A percentile compares a stretch with the other conserved stretches of the same genome.
phyloP scores from a whole-genome alignment of 1,140 invertebrate species.

The Ylistrum balloti region DNA sequence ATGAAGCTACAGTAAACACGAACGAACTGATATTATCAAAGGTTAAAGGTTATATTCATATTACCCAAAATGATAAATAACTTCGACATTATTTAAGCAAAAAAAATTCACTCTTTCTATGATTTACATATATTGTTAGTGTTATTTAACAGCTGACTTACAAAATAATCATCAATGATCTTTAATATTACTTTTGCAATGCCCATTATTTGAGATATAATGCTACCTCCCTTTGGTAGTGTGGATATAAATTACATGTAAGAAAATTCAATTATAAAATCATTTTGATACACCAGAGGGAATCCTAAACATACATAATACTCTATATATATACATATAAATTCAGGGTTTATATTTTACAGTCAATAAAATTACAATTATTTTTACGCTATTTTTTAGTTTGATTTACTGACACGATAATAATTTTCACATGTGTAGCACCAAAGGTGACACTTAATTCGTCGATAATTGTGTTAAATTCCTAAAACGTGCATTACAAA shows the following conservation, averaged over 20 bases:
- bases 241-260: not conserved
- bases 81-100: not conserved
- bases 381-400: not conserved
- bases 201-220: not conserved
- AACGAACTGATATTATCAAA: no score
- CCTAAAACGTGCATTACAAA: not conserved
- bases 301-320: not conserved
- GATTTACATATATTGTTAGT: not conserved
- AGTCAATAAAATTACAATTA: not conserved
- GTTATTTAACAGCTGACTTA: not conserved
- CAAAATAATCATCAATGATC: not conserved
- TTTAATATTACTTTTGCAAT: not conserved
- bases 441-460: not conserved
- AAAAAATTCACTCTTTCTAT: not conserved
- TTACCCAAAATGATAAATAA: no score
- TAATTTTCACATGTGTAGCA: not conserved
- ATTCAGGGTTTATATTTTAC: not conserved
- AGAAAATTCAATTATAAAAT: not conserved
- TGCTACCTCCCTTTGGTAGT: not conserved
- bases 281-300: not conserved
- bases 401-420: not conserved
- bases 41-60: no score
- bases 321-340: not conserved
- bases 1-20: no score
- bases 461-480: not conserved